Percentiles rank a stretch among this genome's conserved stretches.
Conservation (phyloP, 2,113 vertebrate genomes). For the Maccullochella peelii region DNA sequence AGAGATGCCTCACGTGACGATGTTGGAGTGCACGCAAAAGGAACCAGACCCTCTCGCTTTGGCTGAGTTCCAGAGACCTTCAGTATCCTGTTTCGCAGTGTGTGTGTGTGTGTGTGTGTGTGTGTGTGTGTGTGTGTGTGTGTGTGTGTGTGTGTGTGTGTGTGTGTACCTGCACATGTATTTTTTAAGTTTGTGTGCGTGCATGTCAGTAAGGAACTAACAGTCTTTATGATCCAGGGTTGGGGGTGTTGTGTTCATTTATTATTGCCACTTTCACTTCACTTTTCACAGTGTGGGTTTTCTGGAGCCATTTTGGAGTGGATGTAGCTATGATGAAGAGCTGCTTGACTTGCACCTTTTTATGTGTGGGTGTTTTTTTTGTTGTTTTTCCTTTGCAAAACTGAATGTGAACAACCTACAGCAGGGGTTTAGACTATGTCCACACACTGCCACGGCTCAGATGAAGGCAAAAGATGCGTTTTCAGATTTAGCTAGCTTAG, state of each 20-base stretch:
- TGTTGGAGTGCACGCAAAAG: background rate
- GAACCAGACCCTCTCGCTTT: constrained; percentile 7
- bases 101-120: background rate
- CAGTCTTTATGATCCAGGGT: background rate
- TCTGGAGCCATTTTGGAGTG: constrained; percentile 2
- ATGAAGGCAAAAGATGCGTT: background rate
- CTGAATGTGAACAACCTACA: constrained; percentile 3
- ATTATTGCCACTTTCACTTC: background rate
- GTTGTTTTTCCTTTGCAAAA: background rate
- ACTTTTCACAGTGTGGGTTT: constrained; percentile 18
- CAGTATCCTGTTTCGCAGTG: constrained; percentile 27
- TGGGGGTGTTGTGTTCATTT: constrained; percentile 6
- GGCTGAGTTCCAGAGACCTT: constrained; percentile 31
- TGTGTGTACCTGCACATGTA: background rate
- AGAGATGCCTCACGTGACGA: constrained; percentile 8
- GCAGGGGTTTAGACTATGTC: background rate
- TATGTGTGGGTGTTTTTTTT: background rate
- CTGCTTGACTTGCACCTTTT: constrained; percentile 22
- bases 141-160: background rate
- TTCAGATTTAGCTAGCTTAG: background rate
- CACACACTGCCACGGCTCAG: background rate
- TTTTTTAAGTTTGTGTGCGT: too few relatives aligned
- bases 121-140: background rate
- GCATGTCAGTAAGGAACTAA: background rate
- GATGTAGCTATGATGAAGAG: background rate